phyloP scores from a whole-genome alignment of 2,113 vertebrate species.

The Prochilodus magdalenae region DNA sequence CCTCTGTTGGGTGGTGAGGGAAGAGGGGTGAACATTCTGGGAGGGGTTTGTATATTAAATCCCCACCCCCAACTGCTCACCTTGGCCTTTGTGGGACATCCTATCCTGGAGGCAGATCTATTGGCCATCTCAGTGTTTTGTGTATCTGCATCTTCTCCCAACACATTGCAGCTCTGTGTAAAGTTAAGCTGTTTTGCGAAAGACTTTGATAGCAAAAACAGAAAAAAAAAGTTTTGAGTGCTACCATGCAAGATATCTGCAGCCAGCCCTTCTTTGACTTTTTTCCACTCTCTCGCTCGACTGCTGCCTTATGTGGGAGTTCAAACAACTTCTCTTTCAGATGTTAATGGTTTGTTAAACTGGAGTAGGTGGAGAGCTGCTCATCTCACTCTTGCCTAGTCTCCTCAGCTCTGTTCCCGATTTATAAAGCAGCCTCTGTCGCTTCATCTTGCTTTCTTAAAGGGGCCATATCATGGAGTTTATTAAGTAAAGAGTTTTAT shows the following conservation, averaged over 20 bases:
- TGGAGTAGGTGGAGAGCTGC: background rate
- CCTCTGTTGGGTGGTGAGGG: slow-evolving; percentile 42
- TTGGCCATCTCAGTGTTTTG: slow-evolving; percentile 61
- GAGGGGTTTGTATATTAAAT: slow-evolving; percentile 28
- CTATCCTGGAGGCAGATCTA: slow-evolving; percentile 59
- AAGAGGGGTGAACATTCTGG: background rate
- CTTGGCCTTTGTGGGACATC: slow-evolving; percentile 66
- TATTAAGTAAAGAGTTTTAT: background rate
- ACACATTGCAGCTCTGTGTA: slow-evolving; percentile 37
- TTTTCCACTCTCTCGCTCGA: background rate
- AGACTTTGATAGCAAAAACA: background rate
- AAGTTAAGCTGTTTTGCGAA: slow-evolving; percentile 42
- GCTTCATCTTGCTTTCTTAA: background rate
- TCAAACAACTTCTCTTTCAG: slow-evolving; percentile 3
- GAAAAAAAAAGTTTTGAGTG: slow-evolving; percentile 13
- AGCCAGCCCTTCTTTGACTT: background rate
- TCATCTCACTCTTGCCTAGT: slow-evolving; percentile 5
- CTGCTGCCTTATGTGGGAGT: slow-evolving; percentile 9
- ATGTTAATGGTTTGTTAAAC: background rate
- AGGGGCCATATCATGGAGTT: background rate
- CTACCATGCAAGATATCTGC: slow-evolving; percentile 15
- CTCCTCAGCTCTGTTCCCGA: background rate
- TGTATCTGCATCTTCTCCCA: slow-evolving; percentile 56
- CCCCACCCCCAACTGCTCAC: slow-evolving; percentile 47
- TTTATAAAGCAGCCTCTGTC: background rate